phyloP scores from a whole-genome alignment of 2,888 invertebrate species.

The Dyspetes luteomarginatus region DNA sequence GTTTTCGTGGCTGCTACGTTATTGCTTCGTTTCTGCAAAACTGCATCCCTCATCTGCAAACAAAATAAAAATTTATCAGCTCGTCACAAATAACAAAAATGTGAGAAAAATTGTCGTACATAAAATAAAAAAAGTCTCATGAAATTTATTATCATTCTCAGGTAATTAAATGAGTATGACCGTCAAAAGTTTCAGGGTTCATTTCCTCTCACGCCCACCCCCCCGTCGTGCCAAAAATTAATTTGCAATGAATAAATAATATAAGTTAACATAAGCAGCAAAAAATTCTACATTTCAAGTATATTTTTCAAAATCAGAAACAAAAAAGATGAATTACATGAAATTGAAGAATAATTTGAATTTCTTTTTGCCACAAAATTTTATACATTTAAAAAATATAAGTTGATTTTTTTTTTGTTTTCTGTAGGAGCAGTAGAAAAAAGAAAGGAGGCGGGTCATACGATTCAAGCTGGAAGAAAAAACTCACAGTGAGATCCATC shows the following conservation, averaged over 20 bases:
- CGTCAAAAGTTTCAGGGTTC: too few relatives aligned
- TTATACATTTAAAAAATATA: too few relatives aligned
- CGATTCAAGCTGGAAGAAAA: slow-evolving; percentile 44
- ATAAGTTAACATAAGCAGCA: too few relatives aligned
- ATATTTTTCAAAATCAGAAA: too few relatives aligned
- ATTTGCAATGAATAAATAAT: too few relatives aligned
- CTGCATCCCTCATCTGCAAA: slow-evolving; percentile 86
- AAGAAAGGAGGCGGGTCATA: background rate
- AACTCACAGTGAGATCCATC: slow-evolving; percentile 77
- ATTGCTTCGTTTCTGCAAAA: slow-evolving; percentile 89
- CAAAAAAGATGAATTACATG: background rate
- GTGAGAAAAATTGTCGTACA: background rate
- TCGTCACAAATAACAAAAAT: slow-evolving; percentile 13
- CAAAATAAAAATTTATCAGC: slow-evolving; percentile 6
- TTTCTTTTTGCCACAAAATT: background rate
- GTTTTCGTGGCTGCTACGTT: slow-evolving; percentile 88
- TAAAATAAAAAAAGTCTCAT: background rate
- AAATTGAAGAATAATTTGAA: background rate
- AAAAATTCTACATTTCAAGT: too few relatives aligned
- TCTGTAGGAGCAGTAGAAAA: background rate
- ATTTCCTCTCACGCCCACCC: too few relatives aligned
- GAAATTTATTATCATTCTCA: background rate
- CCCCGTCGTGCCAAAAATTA: too few relatives aligned
- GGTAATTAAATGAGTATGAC: too few relatives aligned
- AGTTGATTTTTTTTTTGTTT: too few relatives aligned